Conservation (phyloP, 2,888 invertebrate species). For the Zeuzera pyrina region DNA sequence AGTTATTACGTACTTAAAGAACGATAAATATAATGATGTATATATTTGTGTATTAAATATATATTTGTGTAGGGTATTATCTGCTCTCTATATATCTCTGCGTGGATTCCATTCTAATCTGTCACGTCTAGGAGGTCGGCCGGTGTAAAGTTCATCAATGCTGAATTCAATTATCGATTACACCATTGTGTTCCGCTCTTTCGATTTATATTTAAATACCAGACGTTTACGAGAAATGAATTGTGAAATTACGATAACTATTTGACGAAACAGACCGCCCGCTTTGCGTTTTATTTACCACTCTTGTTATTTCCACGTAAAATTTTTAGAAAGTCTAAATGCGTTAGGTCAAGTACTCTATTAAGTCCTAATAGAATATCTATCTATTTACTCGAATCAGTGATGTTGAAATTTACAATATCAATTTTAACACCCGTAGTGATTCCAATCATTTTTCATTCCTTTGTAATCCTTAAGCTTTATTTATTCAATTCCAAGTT, state of each 20-base stretch:
- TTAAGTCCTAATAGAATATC: constrained; percentile 3
- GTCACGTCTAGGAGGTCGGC: constrained; percentile 69
- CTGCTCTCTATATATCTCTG: constrained; percentile 37
- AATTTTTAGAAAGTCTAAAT: constrained; percentile 12
- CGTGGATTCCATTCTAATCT: constrained; percentile 67
- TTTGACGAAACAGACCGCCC: constrained; percentile 58
- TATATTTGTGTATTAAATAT: too few relatives aligned
- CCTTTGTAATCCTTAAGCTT: too few relatives aligned
- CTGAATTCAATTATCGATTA: constrained; percentile 74
- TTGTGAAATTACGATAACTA: constrained; percentile 65
- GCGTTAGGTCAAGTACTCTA: constrained; percentile 5
- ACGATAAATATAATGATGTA: too few relatives aligned
- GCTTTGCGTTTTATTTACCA: constrained; percentile 30
- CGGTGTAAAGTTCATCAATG: constrained; percentile 73
- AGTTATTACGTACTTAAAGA: too few relatives aligned
- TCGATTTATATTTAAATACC: constrained; percentile 73
- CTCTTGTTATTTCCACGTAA: constrained; percentile 1
- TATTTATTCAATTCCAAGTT: too few relatives aligned
- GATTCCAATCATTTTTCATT: too few relatives aligned
- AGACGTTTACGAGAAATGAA: constrained; percentile 65
- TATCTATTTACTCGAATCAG: not conserved
- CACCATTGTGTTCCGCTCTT: constrained; percentile 70
- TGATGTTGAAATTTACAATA: too few relatives aligned
- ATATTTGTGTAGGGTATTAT: constrained; percentile 16
- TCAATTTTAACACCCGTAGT: too few relatives aligned